Evolutionary conservation across 2,797 vertebrate genomes (phyloP).

Genomic region (Pteronotus mesoamericanus): DNA sequence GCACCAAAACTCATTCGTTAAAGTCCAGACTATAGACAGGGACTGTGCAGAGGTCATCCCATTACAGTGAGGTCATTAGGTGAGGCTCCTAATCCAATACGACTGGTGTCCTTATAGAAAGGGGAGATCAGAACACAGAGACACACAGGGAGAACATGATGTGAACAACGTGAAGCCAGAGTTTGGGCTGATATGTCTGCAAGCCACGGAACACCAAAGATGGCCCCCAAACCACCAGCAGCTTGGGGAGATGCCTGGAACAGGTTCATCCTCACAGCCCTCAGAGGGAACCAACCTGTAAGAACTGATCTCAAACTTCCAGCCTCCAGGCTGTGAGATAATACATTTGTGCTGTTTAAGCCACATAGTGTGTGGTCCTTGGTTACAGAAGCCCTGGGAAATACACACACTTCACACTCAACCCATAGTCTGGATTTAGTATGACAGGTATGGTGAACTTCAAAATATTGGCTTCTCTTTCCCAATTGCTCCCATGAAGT

Average conservation of each 20-base stretch:
- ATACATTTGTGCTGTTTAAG: neutral
- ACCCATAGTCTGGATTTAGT: neutral
- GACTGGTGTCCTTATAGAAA: neutral
- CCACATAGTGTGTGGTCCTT: neutral
- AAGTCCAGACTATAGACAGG: neutral
- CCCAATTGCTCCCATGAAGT: neutral
- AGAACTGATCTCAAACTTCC: neutral
- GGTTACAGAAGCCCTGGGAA: neutral
- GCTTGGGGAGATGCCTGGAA: accelerated
- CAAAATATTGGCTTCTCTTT: neutral
- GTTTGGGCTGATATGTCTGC: neutral
- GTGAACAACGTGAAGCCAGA: neutral
- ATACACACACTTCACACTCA: neutral
- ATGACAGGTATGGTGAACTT: neutral
- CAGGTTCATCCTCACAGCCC: neutral
- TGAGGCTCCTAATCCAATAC: neutral
- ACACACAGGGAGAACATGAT: neutral
- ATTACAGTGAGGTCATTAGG: neutral
- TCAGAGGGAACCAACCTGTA: neutral
- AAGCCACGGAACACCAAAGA: neutral
- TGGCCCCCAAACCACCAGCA: neutral
- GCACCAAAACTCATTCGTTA: neutral
- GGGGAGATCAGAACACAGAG: neutral
- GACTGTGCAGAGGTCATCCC: neutral
- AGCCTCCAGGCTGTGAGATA: neutral